Percentiles rank a stretch among this genome's conserved stretches.
Evolutionary conservation across 2,888 invertebrate species (phyloP).

Genomic region (Elegia similella): DNA sequence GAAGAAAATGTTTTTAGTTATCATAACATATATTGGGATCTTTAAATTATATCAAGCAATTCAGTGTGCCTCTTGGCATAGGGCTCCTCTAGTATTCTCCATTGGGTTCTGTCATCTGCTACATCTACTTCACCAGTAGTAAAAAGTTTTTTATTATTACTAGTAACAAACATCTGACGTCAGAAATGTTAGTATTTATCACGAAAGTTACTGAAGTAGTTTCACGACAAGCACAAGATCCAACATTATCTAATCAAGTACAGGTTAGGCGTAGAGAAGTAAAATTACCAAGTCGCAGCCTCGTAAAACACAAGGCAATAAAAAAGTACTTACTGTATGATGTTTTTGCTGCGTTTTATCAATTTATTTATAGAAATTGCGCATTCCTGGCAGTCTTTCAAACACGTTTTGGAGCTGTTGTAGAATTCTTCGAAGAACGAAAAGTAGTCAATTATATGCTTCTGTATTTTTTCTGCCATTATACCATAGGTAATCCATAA

Average conservation of each 20-base stretch:
- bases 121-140: no score
- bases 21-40: no score
- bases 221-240: no score
- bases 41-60: no score
- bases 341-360: conserved; percentile 72
- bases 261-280: background rate
- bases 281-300: background rate
- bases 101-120: no score
- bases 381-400: conserved; percentile 76
- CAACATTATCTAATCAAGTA: background rate
- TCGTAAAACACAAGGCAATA: conserved; percentile 25
- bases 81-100: no score
- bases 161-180: no score
- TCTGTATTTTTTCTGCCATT: conserved; percentile 77
- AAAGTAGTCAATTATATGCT: conserved; percentile 77
- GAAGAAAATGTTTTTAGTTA: no score
- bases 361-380: conserved; percentile 76
- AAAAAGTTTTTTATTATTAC: no score
- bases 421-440: conserved; percentile 74
- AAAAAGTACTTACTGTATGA: conserved; percentile 66
- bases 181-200: no score
- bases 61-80: no score
- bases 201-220: no score
- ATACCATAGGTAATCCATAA: conserved; percentile 41
- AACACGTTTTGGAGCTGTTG: conserved; percentile 65